Evolutionary conservation across 2,888 invertebrate species (phyloP).

Genomic region (Apamea anceps): DNA sequence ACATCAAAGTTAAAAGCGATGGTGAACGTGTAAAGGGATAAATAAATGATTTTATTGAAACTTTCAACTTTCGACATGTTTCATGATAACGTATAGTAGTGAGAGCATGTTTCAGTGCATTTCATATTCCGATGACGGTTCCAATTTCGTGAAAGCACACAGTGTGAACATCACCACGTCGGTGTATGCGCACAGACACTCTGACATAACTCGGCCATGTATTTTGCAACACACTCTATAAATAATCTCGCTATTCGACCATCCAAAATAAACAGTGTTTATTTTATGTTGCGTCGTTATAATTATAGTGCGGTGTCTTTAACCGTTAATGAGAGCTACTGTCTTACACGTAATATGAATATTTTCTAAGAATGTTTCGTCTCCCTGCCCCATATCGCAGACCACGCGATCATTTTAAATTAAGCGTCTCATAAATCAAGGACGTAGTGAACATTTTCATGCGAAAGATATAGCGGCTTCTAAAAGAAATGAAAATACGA

Average conservation of each 20-base stretch:
- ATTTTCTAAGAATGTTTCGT: slow-evolving; percentile 66
- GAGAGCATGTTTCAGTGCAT: slow-evolving; percentile 38
- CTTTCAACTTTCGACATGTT: slow-evolving; percentile 41
- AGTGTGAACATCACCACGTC: slow-evolving; percentile 61
- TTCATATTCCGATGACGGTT: slow-evolving; percentile 70
- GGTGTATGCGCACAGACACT: slow-evolving; percentile 71
- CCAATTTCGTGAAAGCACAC: slow-evolving; percentile 63
- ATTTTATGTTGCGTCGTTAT: slow-evolving; percentile 80
- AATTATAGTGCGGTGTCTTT: slow-evolving; percentile 87
- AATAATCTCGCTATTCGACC: slow-evolving; percentile 82
- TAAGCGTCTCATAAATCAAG: slow-evolving; percentile 77
- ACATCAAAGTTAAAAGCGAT: slow-evolving; percentile 39
- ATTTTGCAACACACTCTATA: slow-evolving; percentile 87
- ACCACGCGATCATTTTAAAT: slow-evolving; percentile 65
- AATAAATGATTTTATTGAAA: slow-evolving; percentile 50
- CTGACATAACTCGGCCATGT: slow-evolving; percentile 89
- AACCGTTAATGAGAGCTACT: slow-evolving; percentile 87
- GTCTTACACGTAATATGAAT: slow-evolving; percentile 72
- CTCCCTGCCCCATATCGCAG: slow-evolving; percentile 64
- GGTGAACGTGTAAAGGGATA: slow-evolving; percentile 14
- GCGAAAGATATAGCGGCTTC: slow-evolving; percentile 62
- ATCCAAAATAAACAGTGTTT: slow-evolving; percentile 84
- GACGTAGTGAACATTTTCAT: slow-evolving; percentile 74
- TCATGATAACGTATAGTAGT: slow-evolving; percentile 8
- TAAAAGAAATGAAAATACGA: slow-evolving; percentile 64